Conservation (phyloP, 2,888 invertebrate species). For the Rhamnusium bicolor region DNA sequence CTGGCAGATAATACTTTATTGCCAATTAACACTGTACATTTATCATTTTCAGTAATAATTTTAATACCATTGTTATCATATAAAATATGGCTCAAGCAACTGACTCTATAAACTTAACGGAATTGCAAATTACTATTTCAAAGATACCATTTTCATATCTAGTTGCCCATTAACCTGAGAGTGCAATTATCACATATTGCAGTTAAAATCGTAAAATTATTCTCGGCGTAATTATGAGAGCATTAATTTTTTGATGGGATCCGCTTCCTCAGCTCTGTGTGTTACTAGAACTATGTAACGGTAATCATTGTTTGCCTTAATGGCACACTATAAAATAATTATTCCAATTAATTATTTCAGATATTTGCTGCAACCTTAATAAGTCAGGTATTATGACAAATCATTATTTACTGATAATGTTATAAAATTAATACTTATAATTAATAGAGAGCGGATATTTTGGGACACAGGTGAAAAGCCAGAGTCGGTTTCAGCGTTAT, state of each 20-base stretch:
- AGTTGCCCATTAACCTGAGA: neutral
- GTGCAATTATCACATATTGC: slow-evolving; percentile 5
- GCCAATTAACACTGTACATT: neutral
- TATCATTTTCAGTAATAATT: neutral
- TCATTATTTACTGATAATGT: too few relatives aligned
- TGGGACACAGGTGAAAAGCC: too few relatives aligned
- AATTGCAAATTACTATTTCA: slow-evolving; percentile 1
- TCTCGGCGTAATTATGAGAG: slow-evolving; percentile 21
- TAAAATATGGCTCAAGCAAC: neutral
- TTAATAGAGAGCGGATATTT: too few relatives aligned
- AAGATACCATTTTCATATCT: neutral
- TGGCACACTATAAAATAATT: neutral
- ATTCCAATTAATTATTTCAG: neutral
- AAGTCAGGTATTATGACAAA: too few relatives aligned
- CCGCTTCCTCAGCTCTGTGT: slow-evolving; percentile 8
- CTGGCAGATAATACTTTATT: neutral
- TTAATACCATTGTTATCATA: neutral
- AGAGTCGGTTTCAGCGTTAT: too few relatives aligned
- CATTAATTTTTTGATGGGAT: slow-evolving; percentile 21
- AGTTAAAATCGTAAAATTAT: slow-evolving; percentile 19
- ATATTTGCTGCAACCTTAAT: neutral
- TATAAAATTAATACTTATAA: too few relatives aligned
- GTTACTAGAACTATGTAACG: slow-evolving; percentile 24
- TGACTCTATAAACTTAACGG: slow-evolving; percentile 5
- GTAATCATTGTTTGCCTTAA: slow-evolving; percentile 2